Conservation (phyloP, 2,797 vertebrate genomes). For the Merluccius polli region DNA sequence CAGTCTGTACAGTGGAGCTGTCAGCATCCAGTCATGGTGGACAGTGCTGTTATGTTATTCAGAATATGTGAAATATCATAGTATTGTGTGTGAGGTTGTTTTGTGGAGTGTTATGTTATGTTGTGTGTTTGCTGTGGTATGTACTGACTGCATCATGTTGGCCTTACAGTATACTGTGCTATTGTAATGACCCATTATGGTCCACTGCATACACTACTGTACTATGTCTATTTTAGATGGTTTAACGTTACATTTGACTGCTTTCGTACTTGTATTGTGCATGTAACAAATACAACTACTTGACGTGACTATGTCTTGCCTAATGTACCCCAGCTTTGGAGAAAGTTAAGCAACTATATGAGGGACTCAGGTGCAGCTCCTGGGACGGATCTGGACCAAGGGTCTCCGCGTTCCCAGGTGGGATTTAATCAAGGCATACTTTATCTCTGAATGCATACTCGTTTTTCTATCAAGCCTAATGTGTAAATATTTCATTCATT, state of each 20-base stretch:
- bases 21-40: no score
- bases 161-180: background rate
- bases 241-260: background rate
- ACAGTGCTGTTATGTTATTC: background rate
- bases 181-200: background rate
- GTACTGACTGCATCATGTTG: background rate
- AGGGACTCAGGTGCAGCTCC: slow-evolving; percentile 41
- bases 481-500: background rate
- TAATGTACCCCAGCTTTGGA: slow-evolving; percentile 47
- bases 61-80: background rate
- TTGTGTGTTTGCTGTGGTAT: background rate
- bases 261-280: background rate
- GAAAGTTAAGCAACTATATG: slow-evolving; percentile 47
- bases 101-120: background rate
- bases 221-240: background rate
- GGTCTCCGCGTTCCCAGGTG: slow-evolving; percentile 60
- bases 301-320: background rate
- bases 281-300: background rate
- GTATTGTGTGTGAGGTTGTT: background rate
- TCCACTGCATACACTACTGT: background rate
- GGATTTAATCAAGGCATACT: background rate
- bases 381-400: slow-evolving; percentile 28
- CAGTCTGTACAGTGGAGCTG: background rate
- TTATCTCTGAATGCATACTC: background rate
- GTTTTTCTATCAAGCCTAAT: background rate